Base-by-base conservation (phyloP, 2,888 invertebrate species). In the Synergus laeviventris region DNA sequence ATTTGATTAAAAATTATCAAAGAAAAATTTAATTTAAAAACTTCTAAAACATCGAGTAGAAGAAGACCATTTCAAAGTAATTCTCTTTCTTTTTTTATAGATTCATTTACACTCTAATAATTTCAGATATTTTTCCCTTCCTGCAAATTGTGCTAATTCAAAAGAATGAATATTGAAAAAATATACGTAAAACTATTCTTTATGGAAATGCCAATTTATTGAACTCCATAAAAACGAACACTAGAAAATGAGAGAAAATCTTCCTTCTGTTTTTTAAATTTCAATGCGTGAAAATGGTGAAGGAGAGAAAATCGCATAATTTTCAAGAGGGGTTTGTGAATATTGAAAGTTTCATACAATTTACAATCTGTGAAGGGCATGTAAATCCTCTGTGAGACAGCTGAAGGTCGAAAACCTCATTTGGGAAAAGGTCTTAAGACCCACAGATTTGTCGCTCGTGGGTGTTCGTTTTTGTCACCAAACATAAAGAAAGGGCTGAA, bases 271-370 rank as follows among this genome's bases (percentile, higher is more conserved):
- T 59, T 59, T 59, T 59, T 12, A 24, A 56, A 56, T 21, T n/a
- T 56, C 21, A 56, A 12, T 11, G 18, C 18, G 5, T 0, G 56
- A 12, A 21, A 56, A 18, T 56, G 3, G 9, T 12, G 4, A 56
- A 56, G 12, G 56, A 21, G 21, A 59, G 12, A 14, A 24, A 24
- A 24, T 24, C 14, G 24, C 18, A 59, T 59, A 24, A 59, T 24
- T 24, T 24, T 11, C 59, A 5, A 11, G 21, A 24, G 21, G 5
- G 5, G 21, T 18, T 24, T 14, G 12, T 12, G 56, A 24, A 56
- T 56, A 56, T 56, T 14, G 56, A 56, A 56, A 21, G 21, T 21
- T 60, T 62, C n/a, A 16, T 62, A n/a, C 62, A 4, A 38, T 62
- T 9, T 31, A 31, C 31, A 31, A 31, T 21, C 16, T 8, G 8